Evolutionary conservation across 2,888 invertebrate genomes (phyloP), one percentile per base, ranked within the genome.

Genomic region (Stenoptilia bipunctidactyla): DNA sequence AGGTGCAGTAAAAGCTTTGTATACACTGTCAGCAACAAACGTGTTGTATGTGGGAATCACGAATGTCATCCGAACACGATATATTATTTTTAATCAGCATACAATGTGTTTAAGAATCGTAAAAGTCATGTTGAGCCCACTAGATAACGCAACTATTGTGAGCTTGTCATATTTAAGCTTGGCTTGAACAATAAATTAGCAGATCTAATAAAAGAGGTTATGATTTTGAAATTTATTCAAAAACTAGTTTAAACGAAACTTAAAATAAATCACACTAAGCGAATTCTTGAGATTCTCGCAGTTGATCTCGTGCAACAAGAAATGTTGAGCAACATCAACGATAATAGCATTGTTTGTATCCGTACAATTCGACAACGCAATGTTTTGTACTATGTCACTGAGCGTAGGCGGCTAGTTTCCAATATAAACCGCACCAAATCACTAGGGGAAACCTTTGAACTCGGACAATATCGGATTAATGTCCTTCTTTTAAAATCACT

Each of bases 361-460:
- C 53, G 41, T 30, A 30, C n/a, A 8, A 9, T 30, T 30, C n/a
- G 30, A 30, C 30, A 9, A 30, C 30, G 45, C 46, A 48, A 54
- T 61, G 54, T 55, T 53, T 54, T 49, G 49, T 49, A 49, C 47
- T 54, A 51, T 50, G 48, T 41, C 44, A 43, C 41, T 34, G 42
- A 41, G 48, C 51, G 58, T 60, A 50, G 60, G 56, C 50, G 55
- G 49, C 40, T 41, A 50, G 46, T 47, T 44, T 46, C 50, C 46
- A 42, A 44, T 38, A 41, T 46, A 43, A 49, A 50, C 49, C 49
- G 60, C 58, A 60, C 53, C 54, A 51, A 51, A 47, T 40, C 53
- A 58, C 41, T 49, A 52, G 54, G 58, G 52, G 56, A 57, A 54
- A 65, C 58, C 60, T 64, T 62, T 66, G 66, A 69, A 63, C 65